Percentiles rank a stretch among this genome's conserved stretches.
phyloP scores from a whole-genome alignment of 2,797 vertebrate genomes.

The Lacerta bilineata region DNA sequence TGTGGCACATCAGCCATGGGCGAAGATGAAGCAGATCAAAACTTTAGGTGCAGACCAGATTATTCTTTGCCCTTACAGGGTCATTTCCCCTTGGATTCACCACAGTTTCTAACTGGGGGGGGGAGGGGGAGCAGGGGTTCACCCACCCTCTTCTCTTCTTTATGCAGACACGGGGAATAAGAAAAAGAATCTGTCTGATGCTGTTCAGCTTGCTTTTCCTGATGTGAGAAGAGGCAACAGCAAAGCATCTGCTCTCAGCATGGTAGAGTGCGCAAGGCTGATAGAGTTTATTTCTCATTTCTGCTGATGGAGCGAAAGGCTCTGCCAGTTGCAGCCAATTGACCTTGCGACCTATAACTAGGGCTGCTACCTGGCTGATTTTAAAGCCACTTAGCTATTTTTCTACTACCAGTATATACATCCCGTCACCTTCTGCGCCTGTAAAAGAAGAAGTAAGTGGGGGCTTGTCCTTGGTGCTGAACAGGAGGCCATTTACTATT shows the following conservation, averaged over 20 bases:
- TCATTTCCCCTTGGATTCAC: not conserved
- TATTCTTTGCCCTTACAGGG: no score
- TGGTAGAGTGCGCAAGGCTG: not conserved
- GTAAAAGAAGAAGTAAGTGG: no score
- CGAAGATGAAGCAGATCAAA: not conserved
- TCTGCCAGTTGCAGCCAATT: slow-evolving; percentile 10
- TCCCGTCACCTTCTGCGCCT: not conserved
- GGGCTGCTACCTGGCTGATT: not conserved
- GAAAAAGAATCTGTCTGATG: not conserved
- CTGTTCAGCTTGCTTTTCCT: not conserved
- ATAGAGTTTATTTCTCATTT: slow-evolving; percentile 13
- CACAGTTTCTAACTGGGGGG: no score
- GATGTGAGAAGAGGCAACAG: not conserved
- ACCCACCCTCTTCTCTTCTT: not conserved
- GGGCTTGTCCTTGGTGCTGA: not conserved
- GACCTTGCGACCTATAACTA: not conserved
- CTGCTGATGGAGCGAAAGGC: slow-evolving; percentile 5
- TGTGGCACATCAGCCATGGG: not conserved
- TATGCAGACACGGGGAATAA: not conserved
- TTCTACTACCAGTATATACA: no score
- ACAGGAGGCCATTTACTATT: not conserved
- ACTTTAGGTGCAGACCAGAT: not conserved
- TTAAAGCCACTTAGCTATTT: slow-evolving; percentile 3
- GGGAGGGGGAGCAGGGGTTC: not conserved
- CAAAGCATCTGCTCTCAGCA: not conserved